Conservation (phyloP, 1,140 invertebrate species). For the Stegodyphus mimosarum region DNA sequence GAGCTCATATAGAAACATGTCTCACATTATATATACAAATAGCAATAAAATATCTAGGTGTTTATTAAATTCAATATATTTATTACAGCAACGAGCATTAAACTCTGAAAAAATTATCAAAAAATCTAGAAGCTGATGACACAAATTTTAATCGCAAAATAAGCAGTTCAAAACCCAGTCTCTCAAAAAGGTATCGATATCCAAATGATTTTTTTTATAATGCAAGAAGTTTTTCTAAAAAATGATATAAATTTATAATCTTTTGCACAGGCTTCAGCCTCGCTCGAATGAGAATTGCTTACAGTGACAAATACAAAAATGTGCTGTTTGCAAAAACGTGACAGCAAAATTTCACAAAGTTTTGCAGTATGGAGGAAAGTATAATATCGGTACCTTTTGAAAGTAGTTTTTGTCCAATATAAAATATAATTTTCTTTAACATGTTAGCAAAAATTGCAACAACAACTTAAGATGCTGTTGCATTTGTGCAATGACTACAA, state of each 20-base stretch:
- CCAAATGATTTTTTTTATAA: no score
- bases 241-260: not conserved
- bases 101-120: conserved; percentile 46
- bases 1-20: conserved; percentile 47
- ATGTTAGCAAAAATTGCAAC: not conserved
- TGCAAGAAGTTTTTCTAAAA: no score
- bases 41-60: conserved; percentile 24
- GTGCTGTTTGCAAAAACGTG: not conserved
- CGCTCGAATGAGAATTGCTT: not conserved
- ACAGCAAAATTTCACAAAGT: not conserved
- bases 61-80: conserved; percentile 37
- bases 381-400: not conserved
- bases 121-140: conserved; percentile 17
- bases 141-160: conserved; percentile 6
- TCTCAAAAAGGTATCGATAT: conserved; percentile 2
- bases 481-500: conserved; percentile 7
- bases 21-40: conserved; percentile 33
- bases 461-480: not conserved
- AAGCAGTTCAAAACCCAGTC: not conserved
- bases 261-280: not conserved
- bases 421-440: conserved; percentile 19
- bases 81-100: conserved; percentile 51
- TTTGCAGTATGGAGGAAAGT: not conserved
- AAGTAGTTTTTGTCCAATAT: conserved; percentile 2
- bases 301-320: not conserved